These are phyloP conservation scores for Pheosia gnoma DNA, from an alignment of 2,888 invertebrate species.

Conservation along the genomic window DNA sequence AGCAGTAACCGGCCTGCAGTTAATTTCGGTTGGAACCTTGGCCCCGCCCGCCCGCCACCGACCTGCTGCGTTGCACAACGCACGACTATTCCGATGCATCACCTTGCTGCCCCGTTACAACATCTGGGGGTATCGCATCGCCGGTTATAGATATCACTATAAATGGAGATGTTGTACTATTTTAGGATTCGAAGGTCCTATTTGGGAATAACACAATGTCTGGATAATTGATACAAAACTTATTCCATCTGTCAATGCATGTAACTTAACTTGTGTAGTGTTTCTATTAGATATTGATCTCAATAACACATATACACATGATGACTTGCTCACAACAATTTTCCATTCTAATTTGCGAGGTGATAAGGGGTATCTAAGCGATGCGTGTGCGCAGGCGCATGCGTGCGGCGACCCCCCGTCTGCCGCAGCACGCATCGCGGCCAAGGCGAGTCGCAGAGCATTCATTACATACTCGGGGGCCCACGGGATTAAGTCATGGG, in stretches of 20 bases:
- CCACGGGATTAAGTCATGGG: not conserved
- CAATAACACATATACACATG: not conserved
- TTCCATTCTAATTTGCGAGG: constrained; percentile 9
- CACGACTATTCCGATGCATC: constrained; percentile 65
- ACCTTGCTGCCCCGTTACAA: constrained; percentile 51
- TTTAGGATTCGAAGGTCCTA: not conserved
- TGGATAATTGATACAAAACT: no score
- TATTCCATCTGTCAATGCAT: no score
- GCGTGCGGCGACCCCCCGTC: constrained; percentile 47
- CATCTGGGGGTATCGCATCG: constrained; percentile 23
- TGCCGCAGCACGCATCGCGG: constrained; percentile 40
- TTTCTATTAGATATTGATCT: no score
- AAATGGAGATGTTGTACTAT: constrained; percentile 11
- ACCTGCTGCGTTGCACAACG: constrained; percentile 62
- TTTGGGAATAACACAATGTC: not conserved
- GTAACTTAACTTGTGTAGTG: no score
- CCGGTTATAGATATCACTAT: constrained; percentile 19
- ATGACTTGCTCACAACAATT: constrained; percentile 6
- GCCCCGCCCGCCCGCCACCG: constrained; percentile 39
- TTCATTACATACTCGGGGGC: constrained; percentile 12
- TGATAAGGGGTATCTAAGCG: constrained; percentile 18
- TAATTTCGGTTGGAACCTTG: constrained; percentile 54
- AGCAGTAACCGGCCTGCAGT: constrained; percentile 40
- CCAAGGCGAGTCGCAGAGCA: constrained; percentile 39
- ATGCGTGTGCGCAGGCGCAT: constrained; percentile 29